Percentiles rank a stretch among this genome's conserved stretches.
These are phyloP conservation scores for Colletes collaris DNA, from an alignment of 2,888 invertebrate species.

Conservation along the genomic window DNA sequence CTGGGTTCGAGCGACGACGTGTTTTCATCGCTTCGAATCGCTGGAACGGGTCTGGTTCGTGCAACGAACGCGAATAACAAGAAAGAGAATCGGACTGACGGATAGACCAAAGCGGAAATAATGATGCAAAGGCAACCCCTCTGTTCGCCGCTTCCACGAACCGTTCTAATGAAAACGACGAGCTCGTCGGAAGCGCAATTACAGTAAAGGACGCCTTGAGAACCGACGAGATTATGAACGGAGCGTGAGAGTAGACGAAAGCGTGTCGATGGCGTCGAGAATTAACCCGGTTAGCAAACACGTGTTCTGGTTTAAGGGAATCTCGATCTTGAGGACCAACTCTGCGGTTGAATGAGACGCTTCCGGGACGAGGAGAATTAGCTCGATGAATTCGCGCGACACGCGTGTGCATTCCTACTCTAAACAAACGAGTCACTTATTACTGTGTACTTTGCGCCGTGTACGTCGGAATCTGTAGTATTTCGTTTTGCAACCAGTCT, in stretches of 20 bases:
- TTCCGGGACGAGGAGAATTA: slow-evolving; percentile 15
- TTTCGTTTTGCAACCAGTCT: neutral
- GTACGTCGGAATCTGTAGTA: neutral
- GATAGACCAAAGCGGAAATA: slow-evolving; percentile 52
- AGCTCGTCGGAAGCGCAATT: slow-evolving; percentile 47
- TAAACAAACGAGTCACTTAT: slow-evolving; percentile 3
- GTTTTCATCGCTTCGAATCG: slow-evolving; percentile 31
- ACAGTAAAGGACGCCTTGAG: slow-evolving; percentile 18
- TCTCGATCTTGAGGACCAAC: slow-evolving; percentile 18
- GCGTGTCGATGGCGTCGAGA: slow-evolving; percentile 32
- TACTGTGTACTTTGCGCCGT: neutral
- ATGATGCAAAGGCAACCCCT: slow-evolving; percentile 47
- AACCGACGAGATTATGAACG: slow-evolving; percentile 15
- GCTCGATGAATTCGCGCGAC: neutral
- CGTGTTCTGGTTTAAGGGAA: slow-evolving; percentile 38
- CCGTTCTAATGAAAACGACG: slow-evolving; percentile 51
- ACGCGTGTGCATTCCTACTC: neutral
- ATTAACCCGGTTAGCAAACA: slow-evolving; percentile 41
- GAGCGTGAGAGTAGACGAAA: slow-evolving; percentile 30
- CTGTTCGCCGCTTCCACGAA: slow-evolving; percentile 11
- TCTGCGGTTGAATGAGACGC: slow-evolving; percentile 3
- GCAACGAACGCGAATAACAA: neutral
- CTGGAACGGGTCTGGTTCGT: neutral
- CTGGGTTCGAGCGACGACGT: neutral
- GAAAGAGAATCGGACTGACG: slow-evolving; percentile 12